Evolutionary conservation across 2,797 vertebrate genomes (phyloP).

Genomic region (Apogon hyalosoma): DNA sequence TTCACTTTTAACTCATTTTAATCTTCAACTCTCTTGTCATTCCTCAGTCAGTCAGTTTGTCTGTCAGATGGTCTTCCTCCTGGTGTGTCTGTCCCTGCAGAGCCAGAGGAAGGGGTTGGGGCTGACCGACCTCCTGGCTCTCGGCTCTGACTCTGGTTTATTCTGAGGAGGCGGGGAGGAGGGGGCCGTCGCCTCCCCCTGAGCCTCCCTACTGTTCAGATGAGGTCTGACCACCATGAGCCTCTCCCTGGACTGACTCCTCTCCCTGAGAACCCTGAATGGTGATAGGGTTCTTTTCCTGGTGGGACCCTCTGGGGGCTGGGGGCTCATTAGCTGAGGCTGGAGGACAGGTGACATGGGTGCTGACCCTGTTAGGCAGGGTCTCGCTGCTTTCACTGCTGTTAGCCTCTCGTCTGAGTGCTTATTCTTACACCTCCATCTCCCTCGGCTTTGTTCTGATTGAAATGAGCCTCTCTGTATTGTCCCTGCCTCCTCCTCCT

Average conservation of each 20-base stretch:
- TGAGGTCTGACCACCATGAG: slow-evolving; percentile 40
- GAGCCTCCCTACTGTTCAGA: slow-evolving; percentile 17
- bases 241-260: slow-evolving; percentile 88
- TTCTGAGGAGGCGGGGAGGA: slow-evolving; percentile 37
- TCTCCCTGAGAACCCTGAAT: slow-evolving; percentile 87
- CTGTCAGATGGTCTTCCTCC: slow-evolving; percentile 84
- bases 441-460: slow-evolving; percentile 50
- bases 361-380: background rate
- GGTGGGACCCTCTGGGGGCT: slow-evolving; percentile 69
- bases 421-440: slow-evolving; percentile 19
- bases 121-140: slow-evolving; percentile 68
- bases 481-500: slow-evolving; percentile 26
- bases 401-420: slow-evolving; percentile 15
- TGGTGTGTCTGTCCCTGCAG: slow-evolving; percentile 78
- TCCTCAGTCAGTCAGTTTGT: background rate
- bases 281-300: slow-evolving; percentile 77
- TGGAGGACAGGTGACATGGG: slow-evolving; percentile 15
- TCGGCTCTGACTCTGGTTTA: slow-evolving; percentile 72
- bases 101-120: slow-evolving; percentile 78
- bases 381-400: slow-evolving; percentile 20
- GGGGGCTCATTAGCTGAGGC: slow-evolving; percentile 52
- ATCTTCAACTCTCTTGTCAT: background rate
- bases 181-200: background rate
- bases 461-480: slow-evolving; percentile 31
- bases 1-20: background rate